Evolutionary conservation across 2,888 invertebrate species (phyloP), one percentile per base, ranked within the genome.

Genomic region (Torymus auratus): DNA sequence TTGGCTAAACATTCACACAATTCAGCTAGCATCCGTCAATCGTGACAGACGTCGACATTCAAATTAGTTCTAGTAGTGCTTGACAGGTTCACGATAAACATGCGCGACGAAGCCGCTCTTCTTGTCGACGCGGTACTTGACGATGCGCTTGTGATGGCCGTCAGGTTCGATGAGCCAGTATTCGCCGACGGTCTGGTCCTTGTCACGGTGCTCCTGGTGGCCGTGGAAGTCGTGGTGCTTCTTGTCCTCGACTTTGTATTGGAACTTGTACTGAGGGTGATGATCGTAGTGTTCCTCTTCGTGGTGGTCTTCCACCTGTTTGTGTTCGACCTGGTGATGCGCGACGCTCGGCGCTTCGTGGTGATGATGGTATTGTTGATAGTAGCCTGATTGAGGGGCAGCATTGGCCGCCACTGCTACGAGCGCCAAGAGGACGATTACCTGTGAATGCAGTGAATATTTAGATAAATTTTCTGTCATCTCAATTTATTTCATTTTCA

Each of bases 121-220:
- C 4, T 87, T 85, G 74, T 90, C 89, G 0, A 89, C 87, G 0
- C 88, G 87, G 83, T 90, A 90, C 56, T 90, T 86, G 41, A 90
- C 90, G 67, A 88, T 88, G 23, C 90, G 84, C 13, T 88, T 85
- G 7, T 86, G 87, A 11, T n/a, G 20, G 20, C 90, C 90, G 74
- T 90, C 90, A 0, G 90, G 87, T 56, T 90, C 89, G 76, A 90
- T 87, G 23, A 90, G 80, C 5, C 87, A 87, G 83, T 90, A 90
- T 14, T 88, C 87, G 2, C 90, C 90, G 72, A 87, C 85, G 2
- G 90, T 89, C 20, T 87, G 69, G 61, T 90, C 88, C 0, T 89
- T 89, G 79, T 87, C 87, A 12, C 89, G 84, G 2, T 86, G 87
- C 77, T 90, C 90, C 68, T 88, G 87, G 20, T 90, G 89, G 3